Evolutionary conservation across 2,113 vertebrate genomes (phyloP), one percentile per base, ranked within the genome.

Genomic region (Grammomys surdaster): DNA sequence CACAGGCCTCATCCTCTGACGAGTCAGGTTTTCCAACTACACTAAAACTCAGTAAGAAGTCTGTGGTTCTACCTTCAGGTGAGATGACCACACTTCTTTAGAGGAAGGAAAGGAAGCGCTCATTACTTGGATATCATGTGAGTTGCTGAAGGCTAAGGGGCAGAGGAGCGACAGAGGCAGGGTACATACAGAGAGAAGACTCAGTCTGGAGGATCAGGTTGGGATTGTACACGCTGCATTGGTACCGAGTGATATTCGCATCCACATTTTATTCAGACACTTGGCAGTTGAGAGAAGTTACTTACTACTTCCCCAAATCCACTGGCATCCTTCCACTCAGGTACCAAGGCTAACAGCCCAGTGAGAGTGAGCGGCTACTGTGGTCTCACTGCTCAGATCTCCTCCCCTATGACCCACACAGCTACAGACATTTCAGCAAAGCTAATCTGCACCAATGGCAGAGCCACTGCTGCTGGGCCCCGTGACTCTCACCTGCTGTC

Each of bases 401-500:
- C 51, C 80, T 54, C 48, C 78, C 73, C 89, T 56, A 3, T 20
- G 54, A n/a, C 36, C 33, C 12, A 0, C 1, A 73, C 14, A 3
- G 63, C 60, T 2, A 5, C 2, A 31, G 77, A 63, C 2, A 5
- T 31, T 54, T 22, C 26, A 36, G 77, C 54, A 16, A 48, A 48
- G 73, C 87, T 56, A 9, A 22, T 0, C 2, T 0, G 28, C 28
- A 46, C 43, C 4, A 16, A 1, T 1, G 31, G 19, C 33, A 13
- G 10, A 8, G 17, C 5, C 3, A 7, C 36, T 13, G 12, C 12
- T 4, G 1, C 40, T 4, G 6, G 72, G 28, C 58, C 10, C 3
- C 0, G 13, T 0, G 48, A 26, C 69, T 16, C 4, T 58, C 98
- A 99, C 99, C 99, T 99, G 99, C 99, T 99, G 98, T 99, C 99